Evolutionary conservation across 2,797 vertebrate genomes (phyloP), one percentile per base, ranked within the genome.

Genomic region (Allobates femoralis): DNA sequence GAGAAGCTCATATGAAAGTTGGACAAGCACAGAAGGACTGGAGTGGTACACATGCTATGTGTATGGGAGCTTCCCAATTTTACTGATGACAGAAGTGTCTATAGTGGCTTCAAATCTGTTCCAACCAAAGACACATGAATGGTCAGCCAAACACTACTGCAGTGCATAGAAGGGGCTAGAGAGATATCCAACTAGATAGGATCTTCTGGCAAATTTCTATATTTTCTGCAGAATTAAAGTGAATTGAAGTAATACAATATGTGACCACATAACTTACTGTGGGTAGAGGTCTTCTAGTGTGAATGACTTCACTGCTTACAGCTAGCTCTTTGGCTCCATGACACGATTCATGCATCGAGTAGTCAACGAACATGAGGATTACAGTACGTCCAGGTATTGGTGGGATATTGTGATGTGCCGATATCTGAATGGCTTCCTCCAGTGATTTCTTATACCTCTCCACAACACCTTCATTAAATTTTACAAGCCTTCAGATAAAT

Each of bases 351-450:
- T 0, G 0, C 19, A 74, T 26, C 0, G 0, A 0, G 0, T 30
- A 0, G 10, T 0, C 0, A 0, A 2, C 0, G 19, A 10, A 0
- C 26, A 95, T 90, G 32, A 96, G 14, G 88, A 97, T 85, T 11
- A 95, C 30, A 0, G 96, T 97, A 55, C 93, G 92, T 56, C 97
- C 97, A 0, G 97, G 95, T 0, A 97, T 92, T 0, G 94, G 96
- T 0, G 97, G 94, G 34, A 98, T 89, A 53, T 96, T 98, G 90
- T 96, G 93, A 0, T 90, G 92, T 79, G 95, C 96, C 1, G 97
- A 96, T 85, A 97, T 90, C 92, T 94, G 93, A 30, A 97, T 85
- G 0, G 97, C 95, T 0, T 88, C 92, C 86, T 97, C 96, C 91
- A 98, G 90, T 60, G 97, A 96, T 77, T 90, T 83, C 4, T 92